phyloP scores from a whole-genome alignment of 2,888 invertebrate genomes.

The Agrochola macilenta region DNA sequence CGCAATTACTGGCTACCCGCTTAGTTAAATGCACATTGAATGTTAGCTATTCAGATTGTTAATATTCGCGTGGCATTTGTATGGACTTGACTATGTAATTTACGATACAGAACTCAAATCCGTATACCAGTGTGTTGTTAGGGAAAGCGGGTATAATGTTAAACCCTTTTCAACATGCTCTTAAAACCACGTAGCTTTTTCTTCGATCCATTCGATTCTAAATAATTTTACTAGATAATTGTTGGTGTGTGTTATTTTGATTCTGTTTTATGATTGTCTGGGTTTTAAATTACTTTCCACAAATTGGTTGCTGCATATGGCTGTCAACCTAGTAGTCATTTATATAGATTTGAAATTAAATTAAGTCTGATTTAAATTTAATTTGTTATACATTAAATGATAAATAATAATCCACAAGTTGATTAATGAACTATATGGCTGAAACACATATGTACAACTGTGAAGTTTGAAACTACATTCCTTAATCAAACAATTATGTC shows the following conservation, averaged over 20 bases:
- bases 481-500: constrained; percentile 53
- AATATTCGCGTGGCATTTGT: constrained; percentile 10
- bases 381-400: no score
- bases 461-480: constrained; percentile 15
- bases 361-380: neutral
- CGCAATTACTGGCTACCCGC: constrained; percentile 27
- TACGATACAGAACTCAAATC: neutral
- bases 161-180: neutral
- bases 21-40: constrained; percentile 39
- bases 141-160: neutral
- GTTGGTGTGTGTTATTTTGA: neutral
- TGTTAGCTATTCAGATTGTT: constrained; percentile 26
- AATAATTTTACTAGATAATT: neutral
- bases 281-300: neutral
- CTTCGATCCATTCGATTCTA: neutral
- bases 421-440: neutral
- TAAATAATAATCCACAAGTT: constrained; percentile 10
- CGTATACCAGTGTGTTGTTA: neutral
- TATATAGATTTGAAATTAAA: neutral
- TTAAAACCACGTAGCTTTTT: neutral
- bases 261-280: neutral
- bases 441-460: neutral
- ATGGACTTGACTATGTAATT: constrained; percentile 27
- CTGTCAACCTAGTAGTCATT: neutral
- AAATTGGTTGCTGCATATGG: no score